Evolutionary conservation across 2,888 invertebrate genomes (phyloP).

Genomic region (Phania funesta): DNA sequence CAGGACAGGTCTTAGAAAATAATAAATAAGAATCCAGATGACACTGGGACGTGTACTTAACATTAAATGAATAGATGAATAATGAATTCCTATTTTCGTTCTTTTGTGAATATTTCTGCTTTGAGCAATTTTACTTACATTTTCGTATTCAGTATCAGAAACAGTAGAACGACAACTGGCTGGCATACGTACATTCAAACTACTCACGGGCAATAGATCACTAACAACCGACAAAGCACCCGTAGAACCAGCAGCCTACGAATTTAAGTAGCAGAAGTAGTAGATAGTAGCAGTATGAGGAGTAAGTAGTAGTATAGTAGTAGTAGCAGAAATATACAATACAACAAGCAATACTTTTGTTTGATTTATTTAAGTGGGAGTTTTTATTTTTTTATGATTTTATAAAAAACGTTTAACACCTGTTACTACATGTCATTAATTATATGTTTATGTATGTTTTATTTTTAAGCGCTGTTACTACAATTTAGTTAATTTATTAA

Average conservation of each 20-base stretch:
- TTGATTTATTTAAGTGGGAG: constrained; percentile 5
- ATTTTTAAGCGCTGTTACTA: background rate
- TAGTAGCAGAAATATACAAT: constrained; percentile 66
- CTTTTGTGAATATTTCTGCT: background rate
- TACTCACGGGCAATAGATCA: constrained; percentile 84
- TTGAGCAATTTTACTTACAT: constrained; percentile 84
- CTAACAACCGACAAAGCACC: constrained; percentile 80
- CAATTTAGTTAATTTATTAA: background rate
- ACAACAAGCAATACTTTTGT: constrained; percentile 64
- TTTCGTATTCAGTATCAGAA: constrained; percentile 95
- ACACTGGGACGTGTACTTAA: background rate
- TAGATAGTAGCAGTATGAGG: constrained; percentile 71
- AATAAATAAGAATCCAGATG: too few relatives aligned
- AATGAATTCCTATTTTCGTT: background rate
- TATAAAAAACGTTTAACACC: constrained; percentile 10
- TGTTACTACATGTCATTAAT: constrained; percentile 39
- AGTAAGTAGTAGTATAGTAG: background rate
- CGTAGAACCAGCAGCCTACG: constrained; percentile 85
- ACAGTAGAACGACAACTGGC: constrained; percentile 92
- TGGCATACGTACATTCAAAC: constrained; percentile 83
- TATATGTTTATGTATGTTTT: background rate
- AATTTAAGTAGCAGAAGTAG: constrained; percentile 77
- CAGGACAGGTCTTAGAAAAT: too few relatives aligned
- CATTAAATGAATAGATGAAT: constrained; percentile 12
- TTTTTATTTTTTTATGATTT: background rate